These are phyloP conservation scores for Phyllostomus discolor DNA, from an alignment of 2,113 vertebrate genomes.

Conservation along the genomic window DNA sequence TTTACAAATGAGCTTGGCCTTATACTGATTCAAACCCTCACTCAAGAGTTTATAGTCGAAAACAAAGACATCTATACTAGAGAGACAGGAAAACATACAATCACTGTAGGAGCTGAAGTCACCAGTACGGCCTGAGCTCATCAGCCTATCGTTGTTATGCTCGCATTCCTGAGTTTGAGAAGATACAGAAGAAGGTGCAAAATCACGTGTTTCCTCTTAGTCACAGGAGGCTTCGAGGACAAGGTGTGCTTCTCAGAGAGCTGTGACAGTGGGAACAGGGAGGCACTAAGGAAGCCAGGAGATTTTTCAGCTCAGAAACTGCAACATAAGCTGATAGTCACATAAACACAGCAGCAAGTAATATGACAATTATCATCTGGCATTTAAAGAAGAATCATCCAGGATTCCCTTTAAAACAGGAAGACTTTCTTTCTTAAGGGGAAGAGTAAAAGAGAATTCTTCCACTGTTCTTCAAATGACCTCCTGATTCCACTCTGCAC, in stretches of 20 bases:
- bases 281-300: neutral
- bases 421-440: neutral
- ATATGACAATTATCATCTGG: neutral
- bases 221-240: neutral
- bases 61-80: neutral
- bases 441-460: neutral
- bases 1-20: neutral
- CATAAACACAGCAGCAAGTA: neutral
- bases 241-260: neutral
- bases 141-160: neutral
- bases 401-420: neutral
- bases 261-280: no score
- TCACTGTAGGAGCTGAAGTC: neutral
- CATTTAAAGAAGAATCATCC: neutral
- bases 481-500: neutral
- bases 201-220: no score
- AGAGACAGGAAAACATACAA: neutral
- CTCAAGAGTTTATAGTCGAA: neutral
- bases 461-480: neutral
- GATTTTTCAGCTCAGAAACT: neutral
- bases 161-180: neutral
- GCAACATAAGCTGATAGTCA: neutral
- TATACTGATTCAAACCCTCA: neutral
- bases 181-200: neutral
- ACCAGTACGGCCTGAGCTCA: neutral